phyloP scores from a whole-genome alignment of 2,888 invertebrate species.

The Heliconius charithonia region DNA sequence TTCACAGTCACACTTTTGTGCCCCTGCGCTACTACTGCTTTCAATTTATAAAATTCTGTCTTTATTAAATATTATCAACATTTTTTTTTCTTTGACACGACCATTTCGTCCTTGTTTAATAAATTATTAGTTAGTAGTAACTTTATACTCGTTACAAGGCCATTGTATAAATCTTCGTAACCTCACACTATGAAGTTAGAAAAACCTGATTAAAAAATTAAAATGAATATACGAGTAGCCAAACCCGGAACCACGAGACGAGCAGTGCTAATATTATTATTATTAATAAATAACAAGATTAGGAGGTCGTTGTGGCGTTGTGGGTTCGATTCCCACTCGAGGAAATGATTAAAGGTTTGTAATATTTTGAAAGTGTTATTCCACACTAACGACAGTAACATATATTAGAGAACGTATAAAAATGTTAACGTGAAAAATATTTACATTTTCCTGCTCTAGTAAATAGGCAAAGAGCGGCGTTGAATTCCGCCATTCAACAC shows the following conservation, averaged over 20 bases:
- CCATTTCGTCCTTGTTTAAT: background rate
- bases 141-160: background rate
- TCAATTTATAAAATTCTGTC: no score
- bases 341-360: no score
- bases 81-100: background rate
- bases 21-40: no score
- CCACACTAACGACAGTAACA: no score
- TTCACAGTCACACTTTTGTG: no score
- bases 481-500: background rate
- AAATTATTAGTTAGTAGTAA: constrained; percentile 3
- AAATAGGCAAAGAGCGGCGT: no score
- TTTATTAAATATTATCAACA: background rate
- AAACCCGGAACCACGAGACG: background rate
- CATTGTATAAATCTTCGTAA: background rate
- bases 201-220: background rate
- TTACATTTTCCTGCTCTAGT: no score
- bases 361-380: no score
- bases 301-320: background rate
- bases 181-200: background rate
- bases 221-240: background rate
- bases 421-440: no score
- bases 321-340: background rate
- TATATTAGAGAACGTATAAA: no score
- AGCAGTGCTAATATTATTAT: background rate
- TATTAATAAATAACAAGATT: background rate